These are phyloP conservation scores for Macroramphosus scolopax DNA, from an alignment of 2,797 vertebrate genomes.

Conservation along the genomic window DNA sequence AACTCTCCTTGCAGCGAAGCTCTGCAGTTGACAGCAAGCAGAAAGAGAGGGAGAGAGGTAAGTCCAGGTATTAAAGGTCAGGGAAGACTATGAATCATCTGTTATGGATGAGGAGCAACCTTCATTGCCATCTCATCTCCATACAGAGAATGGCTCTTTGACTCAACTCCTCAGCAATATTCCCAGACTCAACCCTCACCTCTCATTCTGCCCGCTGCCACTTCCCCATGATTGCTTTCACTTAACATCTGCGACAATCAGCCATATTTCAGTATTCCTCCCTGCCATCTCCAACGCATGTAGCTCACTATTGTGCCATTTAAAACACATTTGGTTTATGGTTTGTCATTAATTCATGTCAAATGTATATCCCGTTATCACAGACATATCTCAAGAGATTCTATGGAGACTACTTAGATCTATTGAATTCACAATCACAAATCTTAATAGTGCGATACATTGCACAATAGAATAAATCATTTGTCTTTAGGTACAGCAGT, in stretches of 20 bases:
- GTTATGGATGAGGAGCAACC: constrained; percentile 70
- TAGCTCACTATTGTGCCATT: constrained; percentile 30
- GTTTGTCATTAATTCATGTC: constrained; percentile 43
- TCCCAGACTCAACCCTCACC: constrained; percentile 57
- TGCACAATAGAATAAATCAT: constrained; percentile 25
- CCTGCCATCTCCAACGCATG: constrained; percentile 23
- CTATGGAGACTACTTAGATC: constrained; percentile 26
- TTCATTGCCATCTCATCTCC: constrained; percentile 69
- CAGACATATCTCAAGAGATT: constrained; percentile 33
- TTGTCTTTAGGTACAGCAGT: constrained; percentile 3
- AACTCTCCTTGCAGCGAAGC: constrained; percentile 53
- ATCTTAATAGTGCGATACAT: constrained; percentile 26
- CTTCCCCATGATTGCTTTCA: constrained; percentile 53
- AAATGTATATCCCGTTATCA: constrained; percentile 43
- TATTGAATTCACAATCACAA: constrained; percentile 17
- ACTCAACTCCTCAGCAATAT: constrained; percentile 47
- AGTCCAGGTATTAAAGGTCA: constrained; percentile 70
- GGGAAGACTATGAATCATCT: constrained; percentile 67
- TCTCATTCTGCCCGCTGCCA: constrained; percentile 24
- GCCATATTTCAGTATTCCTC: constrained; percentile 52
- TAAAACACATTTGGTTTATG: constrained; percentile 53
- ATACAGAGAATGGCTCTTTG: constrained; percentile 59
- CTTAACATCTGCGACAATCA: constrained; percentile 58
- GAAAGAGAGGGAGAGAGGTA: constrained; percentile 24
- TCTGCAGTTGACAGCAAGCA: constrained; percentile 24